These are phyloP conservation scores for Neelides sp. DNA, from an alignment of 1,140 invertebrate species.

Conservation along the genomic window DNA sequence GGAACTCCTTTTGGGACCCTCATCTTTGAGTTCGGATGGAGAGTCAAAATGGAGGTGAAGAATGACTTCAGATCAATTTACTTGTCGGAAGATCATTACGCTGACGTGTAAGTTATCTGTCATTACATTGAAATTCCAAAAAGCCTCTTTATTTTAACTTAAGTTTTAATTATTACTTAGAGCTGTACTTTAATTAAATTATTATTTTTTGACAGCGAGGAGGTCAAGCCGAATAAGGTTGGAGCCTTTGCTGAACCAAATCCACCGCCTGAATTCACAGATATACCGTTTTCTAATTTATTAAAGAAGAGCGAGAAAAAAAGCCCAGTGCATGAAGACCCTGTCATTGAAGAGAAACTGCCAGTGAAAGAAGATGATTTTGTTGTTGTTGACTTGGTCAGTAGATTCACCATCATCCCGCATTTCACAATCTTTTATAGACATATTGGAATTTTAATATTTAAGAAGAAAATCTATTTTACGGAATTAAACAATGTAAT, in stretches of 20 bases:
- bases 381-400: neutral
- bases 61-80: neutral
- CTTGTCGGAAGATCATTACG: slow-evolving; percentile 1
- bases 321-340: no score
- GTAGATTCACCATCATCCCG: neutral
- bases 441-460: neutral
- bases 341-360: neutral
- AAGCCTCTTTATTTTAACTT: slow-evolving; percentile 4
- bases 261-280: no score
- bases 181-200: neutral
- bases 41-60: slow-evolving; percentile 17
- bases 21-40: slow-evolving; percentile 13
- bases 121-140: neutral
- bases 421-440: neutral
- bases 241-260: neutral
- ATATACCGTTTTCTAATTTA: slow-evolving; percentile 8
- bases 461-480: neutral
- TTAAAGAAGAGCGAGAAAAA: no score
- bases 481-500: neutral
- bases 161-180: neutral
- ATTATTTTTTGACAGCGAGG: neutral
- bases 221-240: neutral
- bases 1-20: slow-evolving; percentile 15
- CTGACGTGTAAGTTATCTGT: slow-evolving; percentile 1
- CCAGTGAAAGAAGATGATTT: neutral